Percentiles rank a stretch among this genome's conserved stretches.
Conservation (phyloP, 2,113 vertebrate genomes). For the Pomatostomus ruficeps region DNA sequence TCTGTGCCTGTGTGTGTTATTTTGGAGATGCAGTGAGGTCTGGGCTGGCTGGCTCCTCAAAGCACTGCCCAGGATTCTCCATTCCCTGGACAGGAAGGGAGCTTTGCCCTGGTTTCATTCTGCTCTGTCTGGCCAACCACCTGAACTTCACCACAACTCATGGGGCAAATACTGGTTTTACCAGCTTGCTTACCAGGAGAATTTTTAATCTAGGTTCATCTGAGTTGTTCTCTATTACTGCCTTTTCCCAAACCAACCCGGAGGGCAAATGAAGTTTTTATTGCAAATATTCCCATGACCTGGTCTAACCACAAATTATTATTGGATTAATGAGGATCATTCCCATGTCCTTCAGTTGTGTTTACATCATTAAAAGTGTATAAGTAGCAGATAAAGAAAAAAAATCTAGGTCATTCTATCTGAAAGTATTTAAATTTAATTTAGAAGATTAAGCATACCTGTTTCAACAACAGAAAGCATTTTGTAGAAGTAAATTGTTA, state of each 20-base stretch:
- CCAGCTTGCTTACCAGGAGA: neutral
- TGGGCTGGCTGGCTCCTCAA: neutral
- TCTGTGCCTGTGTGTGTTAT: neutral
- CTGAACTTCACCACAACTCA: neutral
- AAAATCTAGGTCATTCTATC: neutral
- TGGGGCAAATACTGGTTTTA: neutral
- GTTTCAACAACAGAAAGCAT: neutral
- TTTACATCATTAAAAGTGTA: neutral
- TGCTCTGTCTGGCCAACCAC: neutral
- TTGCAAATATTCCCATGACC: neutral
- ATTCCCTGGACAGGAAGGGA: neutral
- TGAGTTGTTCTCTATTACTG: neutral
- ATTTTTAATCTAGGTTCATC: neutral
- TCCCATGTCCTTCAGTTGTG: neutral
- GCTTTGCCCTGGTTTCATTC: neutral
- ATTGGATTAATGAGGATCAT: neutral
- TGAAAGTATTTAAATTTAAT: neutral
- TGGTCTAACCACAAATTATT: neutral
- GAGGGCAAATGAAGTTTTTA: neutral
- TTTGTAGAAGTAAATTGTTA: neutral
- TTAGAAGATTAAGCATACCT: neutral
- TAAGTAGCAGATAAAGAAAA: neutral
- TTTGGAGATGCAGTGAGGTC: neutral
- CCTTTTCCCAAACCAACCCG: neutral
- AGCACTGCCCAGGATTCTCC: neutral